Evolutionary conservation across 1,140 invertebrate genomes (phyloP).

Genomic region (Carposina sasakii): DNA sequence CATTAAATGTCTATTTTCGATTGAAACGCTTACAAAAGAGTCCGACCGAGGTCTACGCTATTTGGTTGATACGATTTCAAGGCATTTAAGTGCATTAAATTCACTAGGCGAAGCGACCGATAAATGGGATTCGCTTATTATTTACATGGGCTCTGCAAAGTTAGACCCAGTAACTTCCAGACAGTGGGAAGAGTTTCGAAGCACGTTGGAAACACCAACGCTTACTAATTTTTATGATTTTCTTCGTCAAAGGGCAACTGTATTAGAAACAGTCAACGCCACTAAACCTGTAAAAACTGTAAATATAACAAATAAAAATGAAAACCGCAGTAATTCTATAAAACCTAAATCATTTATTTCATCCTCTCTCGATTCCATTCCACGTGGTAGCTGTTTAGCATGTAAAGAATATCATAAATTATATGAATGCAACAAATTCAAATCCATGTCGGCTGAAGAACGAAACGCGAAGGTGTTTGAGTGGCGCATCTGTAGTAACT

Average conservation of each 20-base stretch:
- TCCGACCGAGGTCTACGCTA: slow-evolving; percentile 2
- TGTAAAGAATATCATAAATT: slow-evolving; percentile 2
- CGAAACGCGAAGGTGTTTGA: not conserved
- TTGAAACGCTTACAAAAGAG: not conserved
- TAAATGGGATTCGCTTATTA: slow-evolving; percentile 6
- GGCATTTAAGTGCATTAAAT: slow-evolving; percentile 4
- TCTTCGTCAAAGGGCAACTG: slow-evolving; percentile 6
- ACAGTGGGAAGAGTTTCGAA: slow-evolving; percentile 7
- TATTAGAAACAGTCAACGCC: slow-evolving; percentile 5
- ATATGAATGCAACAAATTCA: not conserved
- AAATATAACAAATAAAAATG: not conserved
- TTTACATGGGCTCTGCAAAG: slow-evolving; percentile 6
- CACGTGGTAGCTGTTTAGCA: not conserved
- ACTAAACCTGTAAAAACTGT: not conserved
- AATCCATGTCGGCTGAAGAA: not conserved
- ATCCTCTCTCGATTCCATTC: not conserved
- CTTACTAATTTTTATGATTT: slow-evolving; percentile 1
- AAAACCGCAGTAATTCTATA: not conserved
- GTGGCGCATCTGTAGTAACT: slow-evolving; percentile 1
- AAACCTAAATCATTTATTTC: not conserved
- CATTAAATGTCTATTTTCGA: slow-evolving; percentile 4
- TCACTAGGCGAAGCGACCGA: slow-evolving; percentile 2
- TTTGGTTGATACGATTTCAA: slow-evolving; percentile 7
- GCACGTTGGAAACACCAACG: not conserved
- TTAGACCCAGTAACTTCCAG: slow-evolving; percentile 1